Evolutionary conservation across 2,113 vertebrate genomes (phyloP).

Genomic region (Lynx canadensis): DNA sequence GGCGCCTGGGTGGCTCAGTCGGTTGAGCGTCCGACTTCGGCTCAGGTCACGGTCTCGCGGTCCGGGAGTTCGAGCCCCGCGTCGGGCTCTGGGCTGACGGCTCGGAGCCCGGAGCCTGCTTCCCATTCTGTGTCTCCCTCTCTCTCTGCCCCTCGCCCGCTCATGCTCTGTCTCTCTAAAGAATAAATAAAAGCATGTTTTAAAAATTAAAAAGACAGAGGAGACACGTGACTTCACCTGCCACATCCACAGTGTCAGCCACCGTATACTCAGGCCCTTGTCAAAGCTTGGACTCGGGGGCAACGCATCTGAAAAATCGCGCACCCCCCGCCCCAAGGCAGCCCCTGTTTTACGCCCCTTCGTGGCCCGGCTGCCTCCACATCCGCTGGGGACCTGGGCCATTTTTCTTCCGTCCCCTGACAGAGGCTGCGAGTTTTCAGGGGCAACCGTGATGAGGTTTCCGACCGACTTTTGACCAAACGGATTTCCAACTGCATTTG

Average conservation of each 20-base stretch:
- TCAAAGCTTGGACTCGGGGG: rapidly evolving
- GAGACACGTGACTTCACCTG: rapidly evolving
- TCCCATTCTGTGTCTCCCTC: no score
- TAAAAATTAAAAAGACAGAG: no score
- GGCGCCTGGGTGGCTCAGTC: no score
- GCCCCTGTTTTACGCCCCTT: rapidly evolving
- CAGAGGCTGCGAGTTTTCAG: not conserved
- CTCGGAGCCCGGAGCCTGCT: no score
- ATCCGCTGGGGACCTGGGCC: not conserved
- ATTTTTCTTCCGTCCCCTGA: not conserved
- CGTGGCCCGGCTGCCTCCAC: rapidly evolving
- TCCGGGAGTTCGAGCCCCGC: no score
- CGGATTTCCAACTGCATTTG: slow-evolving; percentile 31
- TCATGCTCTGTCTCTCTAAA: no score
- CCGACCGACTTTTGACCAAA: slow-evolving; percentile 55
- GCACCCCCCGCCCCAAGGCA: not conserved
- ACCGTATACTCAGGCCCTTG: rapidly evolving
- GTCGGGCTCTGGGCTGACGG: no score
- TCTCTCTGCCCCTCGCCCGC: no score
- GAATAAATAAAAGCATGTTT: no score
- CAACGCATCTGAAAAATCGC: not conserved
- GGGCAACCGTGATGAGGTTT: not conserved
- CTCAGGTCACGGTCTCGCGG: no score
- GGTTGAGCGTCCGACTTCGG: no score
- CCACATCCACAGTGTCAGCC: not conserved